phyloP scores from a whole-genome alignment of 2,888 invertebrate genomes.

The Trachelus troglodyta region DNA sequence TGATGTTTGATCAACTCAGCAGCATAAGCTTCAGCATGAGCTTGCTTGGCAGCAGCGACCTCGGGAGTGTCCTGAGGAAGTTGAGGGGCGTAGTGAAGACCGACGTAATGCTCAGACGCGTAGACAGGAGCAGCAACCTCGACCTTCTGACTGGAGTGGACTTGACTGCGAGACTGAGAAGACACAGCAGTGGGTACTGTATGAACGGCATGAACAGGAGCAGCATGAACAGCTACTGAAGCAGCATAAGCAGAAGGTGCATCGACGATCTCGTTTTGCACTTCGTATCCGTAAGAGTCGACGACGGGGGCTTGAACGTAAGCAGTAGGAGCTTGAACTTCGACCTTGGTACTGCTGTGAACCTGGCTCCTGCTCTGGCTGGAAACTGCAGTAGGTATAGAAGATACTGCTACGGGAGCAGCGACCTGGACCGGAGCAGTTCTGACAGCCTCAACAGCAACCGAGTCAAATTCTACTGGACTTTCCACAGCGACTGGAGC shows the following conservation, averaged over 20 bases:
- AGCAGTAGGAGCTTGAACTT: conserved; percentile 9
- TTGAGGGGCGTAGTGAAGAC: conserved; percentile 3
- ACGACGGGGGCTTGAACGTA: conserved; percentile 9
- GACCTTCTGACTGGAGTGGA: conserved; percentile 12
- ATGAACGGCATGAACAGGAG: conserved; percentile 30
- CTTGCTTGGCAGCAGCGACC: conserved; percentile 20
- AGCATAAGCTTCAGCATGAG: conserved; percentile 20
- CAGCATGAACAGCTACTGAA: conserved; percentile 31
- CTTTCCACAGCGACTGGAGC: conserved; percentile 15
- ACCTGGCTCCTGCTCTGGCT: conserved; percentile 43
- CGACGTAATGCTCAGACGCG: conserved; percentile 5
- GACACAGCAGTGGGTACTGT: conserved; percentile 53
- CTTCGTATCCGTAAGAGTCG: conserved; percentile 14
- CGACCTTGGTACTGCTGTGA: conserved; percentile 22
- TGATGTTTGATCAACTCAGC: conserved; percentile 18
- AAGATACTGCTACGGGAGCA: conserved; percentile 34
- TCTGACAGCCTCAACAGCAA: conserved; percentile 36
- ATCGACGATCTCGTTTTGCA: conserved; percentile 10
- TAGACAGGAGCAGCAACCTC: conserved; percentile 6
- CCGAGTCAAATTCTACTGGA: neutral
- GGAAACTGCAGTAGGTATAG: conserved; percentile 53
- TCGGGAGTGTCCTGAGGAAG: conserved; percentile 12
- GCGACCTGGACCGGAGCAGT: conserved; percentile 35
- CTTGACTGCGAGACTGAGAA: conserved; percentile 40
- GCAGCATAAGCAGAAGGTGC: conserved; percentile 1